Evolutionary conservation across 1,140 invertebrate species (phyloP).

Genomic region (Drosophila serrata): DNA sequence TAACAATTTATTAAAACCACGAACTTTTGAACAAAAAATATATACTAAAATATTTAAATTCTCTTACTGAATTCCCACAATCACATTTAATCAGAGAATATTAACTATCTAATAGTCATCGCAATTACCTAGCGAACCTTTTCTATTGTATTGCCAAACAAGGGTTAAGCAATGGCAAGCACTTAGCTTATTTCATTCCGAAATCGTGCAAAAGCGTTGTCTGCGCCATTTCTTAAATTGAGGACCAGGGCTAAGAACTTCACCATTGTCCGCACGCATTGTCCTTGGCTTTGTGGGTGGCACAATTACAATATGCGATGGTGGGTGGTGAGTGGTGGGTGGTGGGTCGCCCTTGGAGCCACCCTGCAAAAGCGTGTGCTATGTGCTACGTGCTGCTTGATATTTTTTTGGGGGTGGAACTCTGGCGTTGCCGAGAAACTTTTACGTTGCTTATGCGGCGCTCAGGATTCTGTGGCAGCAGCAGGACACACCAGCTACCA

Average conservation of each 20-base stretch:
- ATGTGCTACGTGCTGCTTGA: conserved; percentile 1
- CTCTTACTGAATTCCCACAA: too few relatives aligned
- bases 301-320: not conserved
- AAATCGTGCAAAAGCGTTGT: not conserved
- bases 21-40: too few relatives aligned
- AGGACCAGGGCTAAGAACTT: conserved; percentile 35
- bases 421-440: conserved; percentile 38
- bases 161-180: conserved; percentile 17
- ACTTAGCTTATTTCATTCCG: conserved; percentile 26
- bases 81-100: not conserved
- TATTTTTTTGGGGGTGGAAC: conserved; percentile 1
- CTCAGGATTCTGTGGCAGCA: conserved; percentile 41
- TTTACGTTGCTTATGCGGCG: conserved; percentile 46
- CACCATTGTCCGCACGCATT: conserved; percentile 38
- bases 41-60: not conserved
- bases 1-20: too few relatives aligned
- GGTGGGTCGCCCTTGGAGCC: conserved; percentile 24
- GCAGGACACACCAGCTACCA: conserved; percentile 6
- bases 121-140: not conserved
- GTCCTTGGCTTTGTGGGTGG: conserved; percentile 42
- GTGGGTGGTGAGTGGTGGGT: conserved; percentile 5
- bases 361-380: conserved; percentile 27
- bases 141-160: not conserved
- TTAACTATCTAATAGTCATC: not conserved
- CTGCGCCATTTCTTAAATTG: conserved; percentile 7